phyloP scores from a whole-genome alignment of 2,113 vertebrate species.

The Crotalus helleri region DNA sequence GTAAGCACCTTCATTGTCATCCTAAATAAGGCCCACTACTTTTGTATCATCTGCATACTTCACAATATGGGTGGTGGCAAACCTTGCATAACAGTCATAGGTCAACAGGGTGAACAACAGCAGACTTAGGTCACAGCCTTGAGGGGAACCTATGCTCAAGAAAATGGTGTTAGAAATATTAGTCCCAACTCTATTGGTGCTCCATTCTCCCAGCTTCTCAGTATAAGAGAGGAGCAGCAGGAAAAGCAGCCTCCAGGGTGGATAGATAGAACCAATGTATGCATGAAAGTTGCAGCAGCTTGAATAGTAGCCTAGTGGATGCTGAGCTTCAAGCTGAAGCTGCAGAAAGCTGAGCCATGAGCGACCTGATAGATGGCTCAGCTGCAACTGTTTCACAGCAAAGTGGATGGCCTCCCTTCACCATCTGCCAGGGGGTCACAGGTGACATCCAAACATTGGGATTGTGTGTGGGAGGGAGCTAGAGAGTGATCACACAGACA shows the following conservation, averaged over 20 bases:
- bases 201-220: background rate
- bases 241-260: background rate
- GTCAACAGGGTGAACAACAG: background rate
- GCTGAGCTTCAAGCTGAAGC: background rate
- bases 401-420: slow-evolving; percentile 35
- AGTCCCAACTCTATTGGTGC: background rate
- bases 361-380: slow-evolving; percentile 53
- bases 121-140: background rate
- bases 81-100: background rate
- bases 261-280: background rate
- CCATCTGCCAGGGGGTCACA: slow-evolving; percentile 60
- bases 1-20: background rate
- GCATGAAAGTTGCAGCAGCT: background rate
- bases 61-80: background rate
- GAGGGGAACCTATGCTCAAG: background rate
- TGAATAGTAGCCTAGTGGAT: background rate
- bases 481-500: background rate
- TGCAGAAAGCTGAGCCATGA: slow-evolving; percentile 14
- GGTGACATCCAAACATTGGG: slow-evolving; percentile 44
- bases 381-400: slow-evolving; percentile 43
- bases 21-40: background rate
- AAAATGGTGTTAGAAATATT: background rate
- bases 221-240: background rate
- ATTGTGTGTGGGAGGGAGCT: background rate
- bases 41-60: background rate